Evolutionary conservation across 2,797 vertebrate genomes (phyloP), one percentile per base, ranked within the genome.

Genomic region (Hirundo rustica): DNA sequence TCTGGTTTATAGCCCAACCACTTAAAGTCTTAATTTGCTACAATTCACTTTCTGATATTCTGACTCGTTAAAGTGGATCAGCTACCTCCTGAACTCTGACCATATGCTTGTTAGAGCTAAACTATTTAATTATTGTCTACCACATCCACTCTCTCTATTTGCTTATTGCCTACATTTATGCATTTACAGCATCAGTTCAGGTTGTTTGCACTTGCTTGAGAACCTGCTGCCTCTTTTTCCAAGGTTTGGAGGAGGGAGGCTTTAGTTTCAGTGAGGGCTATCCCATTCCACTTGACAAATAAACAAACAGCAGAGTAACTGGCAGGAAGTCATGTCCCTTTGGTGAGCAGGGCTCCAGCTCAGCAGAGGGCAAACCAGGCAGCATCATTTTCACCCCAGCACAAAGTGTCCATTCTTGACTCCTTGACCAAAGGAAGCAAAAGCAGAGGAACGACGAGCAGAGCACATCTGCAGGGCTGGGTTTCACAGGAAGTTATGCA

Each of bases 321-420:
- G 91, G 80, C 85, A 93, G 96, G 96, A 94, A 96, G 86, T 94
- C 92, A 26, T 71, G 82, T 29, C 79, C 73, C 58, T 84, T 92
- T n/a, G 66, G 62, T 18, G 81, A 95, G 93, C 85, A 61, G 72
- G 75, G 90, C 77, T 94, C 60, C 7, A 4, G 67, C 95, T 96
- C 92, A 58, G 72, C 61, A 64, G 67, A 93, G 94, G 95, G 89
- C 96, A 96, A 95, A 92, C 1, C 26, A 95, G 88, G 60, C 93
- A 96, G 96, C 96, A 96, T 97, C 93, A 30, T 94, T 97, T 98
- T 97, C 97, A 96, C 92, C 83, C 36, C 44, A 74, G 93, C 85
- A 98, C 98, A 98, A 97, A 98, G 97, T 98, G 84, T 47, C 96
- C 92, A 97, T 98, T 98, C 98, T 98, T 97, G 95, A 93, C 65